phyloP scores from a whole-genome alignment of 2,888 invertebrate species.

The Drosophila conformis region DNA sequence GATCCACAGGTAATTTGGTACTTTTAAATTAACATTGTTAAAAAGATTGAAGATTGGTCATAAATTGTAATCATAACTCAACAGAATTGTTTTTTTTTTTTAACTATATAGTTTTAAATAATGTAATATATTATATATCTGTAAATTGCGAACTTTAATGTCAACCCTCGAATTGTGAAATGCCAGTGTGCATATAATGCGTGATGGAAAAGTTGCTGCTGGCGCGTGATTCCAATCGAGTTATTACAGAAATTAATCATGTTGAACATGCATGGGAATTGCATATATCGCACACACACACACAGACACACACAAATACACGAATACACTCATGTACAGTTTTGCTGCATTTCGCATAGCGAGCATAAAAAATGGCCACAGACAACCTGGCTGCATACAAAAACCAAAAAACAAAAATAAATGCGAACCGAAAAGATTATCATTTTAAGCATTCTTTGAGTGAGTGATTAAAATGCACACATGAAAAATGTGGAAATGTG shows the following conservation, averaged over 20 bases:
- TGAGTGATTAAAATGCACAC: slow-evolving; percentile 75
- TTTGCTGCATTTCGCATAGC: slow-evolving; percentile 37
- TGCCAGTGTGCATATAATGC: slow-evolving; percentile 60
- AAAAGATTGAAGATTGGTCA: neutral
- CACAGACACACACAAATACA: slow-evolving; percentile 18
- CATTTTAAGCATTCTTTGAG: slow-evolving; percentile 78
- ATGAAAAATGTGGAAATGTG: slow-evolving; percentile 51
- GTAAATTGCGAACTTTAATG: neutral
- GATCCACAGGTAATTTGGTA: neutral
- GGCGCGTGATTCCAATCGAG: slow-evolving; percentile 82
- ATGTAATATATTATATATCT: neutral
- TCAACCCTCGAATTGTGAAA: slow-evolving; percentile 27
- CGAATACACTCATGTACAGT: slow-evolving; percentile 24
- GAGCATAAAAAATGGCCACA: slow-evolving; percentile 57
- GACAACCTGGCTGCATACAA: slow-evolving; percentile 42
- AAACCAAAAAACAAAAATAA: slow-evolving; percentile 28
- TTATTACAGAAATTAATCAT: slow-evolving; percentile 81
- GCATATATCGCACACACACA: slow-evolving; percentile 56
- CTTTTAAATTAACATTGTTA: neutral
- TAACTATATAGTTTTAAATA: neutral
- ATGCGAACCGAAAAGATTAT: slow-evolving; percentile 69
- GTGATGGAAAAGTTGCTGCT: slow-evolving; percentile 80
- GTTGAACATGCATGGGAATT: slow-evolving; percentile 80
- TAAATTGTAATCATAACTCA: neutral
- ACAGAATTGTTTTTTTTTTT: neutral